phyloP scores from a whole-genome alignment of 2,888 invertebrate species.

The Nemotelus pantherinus region DNA sequence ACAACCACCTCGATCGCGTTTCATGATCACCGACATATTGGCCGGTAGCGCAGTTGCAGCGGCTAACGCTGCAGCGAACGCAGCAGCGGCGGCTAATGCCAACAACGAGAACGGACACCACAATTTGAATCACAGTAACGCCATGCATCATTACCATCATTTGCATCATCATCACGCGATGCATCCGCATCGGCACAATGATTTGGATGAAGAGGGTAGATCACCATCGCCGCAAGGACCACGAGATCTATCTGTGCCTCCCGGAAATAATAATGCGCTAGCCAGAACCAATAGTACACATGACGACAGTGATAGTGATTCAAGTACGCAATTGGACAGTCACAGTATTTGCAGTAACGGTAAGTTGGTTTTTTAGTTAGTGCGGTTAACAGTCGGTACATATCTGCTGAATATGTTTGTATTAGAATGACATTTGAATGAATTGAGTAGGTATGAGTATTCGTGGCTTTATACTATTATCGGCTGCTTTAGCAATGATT shows the following conservation, averaged over 20 bases:
- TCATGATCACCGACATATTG: constrained; percentile 91
- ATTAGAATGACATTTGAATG: no score
- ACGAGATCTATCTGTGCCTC: constrained; percentile 56
- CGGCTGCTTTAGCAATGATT: no score
- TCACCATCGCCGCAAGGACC: constrained; percentile 63
- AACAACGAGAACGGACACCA: constrained; percentile 40
- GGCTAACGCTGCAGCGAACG: constrained; percentile 55
- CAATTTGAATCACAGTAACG: constrained; percentile 46
- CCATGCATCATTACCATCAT: constrained; percentile 51
- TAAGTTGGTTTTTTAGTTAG: constrained; percentile 48
- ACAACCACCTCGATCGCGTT: constrained; percentile 78
- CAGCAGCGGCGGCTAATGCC: constrained; percentile 46
- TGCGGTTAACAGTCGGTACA: not conserved
- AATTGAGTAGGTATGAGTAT: no score
- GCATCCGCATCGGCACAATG: constrained; percentile 55
- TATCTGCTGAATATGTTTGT: not conserved
- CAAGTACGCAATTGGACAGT: constrained; percentile 61
- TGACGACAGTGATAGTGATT: constrained; percentile 65
- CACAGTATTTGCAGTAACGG: constrained; percentile 57
- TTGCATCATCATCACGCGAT: constrained; percentile 54
- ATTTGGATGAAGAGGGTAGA: constrained; percentile 58
- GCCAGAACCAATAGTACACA: constrained; percentile 58
- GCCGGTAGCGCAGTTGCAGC: constrained; percentile 69
- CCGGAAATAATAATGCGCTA: constrained; percentile 50
- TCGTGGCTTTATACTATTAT: no score